Evolutionary conservation across 2,888 invertebrate species (phyloP).

Genomic region (Cephus sareptanus): DNA sequence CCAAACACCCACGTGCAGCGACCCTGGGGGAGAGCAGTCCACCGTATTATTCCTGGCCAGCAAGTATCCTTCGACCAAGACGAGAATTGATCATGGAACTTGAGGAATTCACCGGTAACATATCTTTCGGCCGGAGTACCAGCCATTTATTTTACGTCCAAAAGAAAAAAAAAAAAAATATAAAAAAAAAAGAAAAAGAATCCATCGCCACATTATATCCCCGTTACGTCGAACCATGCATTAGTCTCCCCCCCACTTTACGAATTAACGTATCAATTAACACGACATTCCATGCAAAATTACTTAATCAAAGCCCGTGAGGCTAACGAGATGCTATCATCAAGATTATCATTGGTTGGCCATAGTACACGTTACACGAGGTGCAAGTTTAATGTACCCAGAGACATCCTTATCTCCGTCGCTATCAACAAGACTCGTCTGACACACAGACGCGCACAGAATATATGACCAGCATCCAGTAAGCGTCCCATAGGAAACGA

Average conservation of each 20-base stretch:
- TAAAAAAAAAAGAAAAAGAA: too few relatives aligned
- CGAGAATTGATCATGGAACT: conserved; percentile 20
- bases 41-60: conserved; percentile 1
- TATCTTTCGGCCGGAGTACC: conserved; percentile 7
- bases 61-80: not conserved
- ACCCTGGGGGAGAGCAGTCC: conserved; percentile 20
- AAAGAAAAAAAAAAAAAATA: not conserved
- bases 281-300: conserved; percentile 41
- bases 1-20: conserved; percentile 49
- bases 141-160: not conserved
- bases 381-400: not conserved
- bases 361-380: not conserved
- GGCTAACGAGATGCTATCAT: conserved; percentile 28
- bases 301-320: conserved; percentile 33
- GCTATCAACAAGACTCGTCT: not conserved
- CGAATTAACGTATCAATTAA: conserved; percentile 48
- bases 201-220: not conserved
- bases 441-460: not conserved
- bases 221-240: not conserved
- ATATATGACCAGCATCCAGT: not conserved
- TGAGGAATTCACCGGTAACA: conserved; percentile 23
- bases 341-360: conserved; percentile 21
- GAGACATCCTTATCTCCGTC: not conserved
- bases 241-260: conserved; percentile 16
- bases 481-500: not conserved